A percentile compares a stretch with the other conserved stretches of the same genome.
Conservation (phyloP, 1,140 invertebrate genomes). For the Brachionus angularis region DNA sequence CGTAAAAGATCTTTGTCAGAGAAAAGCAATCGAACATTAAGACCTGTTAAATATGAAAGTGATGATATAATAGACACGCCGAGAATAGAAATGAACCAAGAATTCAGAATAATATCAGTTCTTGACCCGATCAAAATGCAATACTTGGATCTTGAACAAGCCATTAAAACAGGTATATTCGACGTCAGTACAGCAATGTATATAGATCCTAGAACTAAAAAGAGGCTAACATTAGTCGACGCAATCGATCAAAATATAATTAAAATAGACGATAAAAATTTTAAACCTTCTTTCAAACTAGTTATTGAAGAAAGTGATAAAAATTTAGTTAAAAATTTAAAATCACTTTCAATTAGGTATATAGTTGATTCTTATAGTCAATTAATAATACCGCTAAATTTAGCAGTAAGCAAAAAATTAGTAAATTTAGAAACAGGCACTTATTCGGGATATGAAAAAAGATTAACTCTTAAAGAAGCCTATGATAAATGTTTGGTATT, state of each 20-base stretch:
- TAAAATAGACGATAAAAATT: constrained; percentile 32
- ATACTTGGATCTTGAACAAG: background rate
- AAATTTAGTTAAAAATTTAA: constrained; percentile 36
- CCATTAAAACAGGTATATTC: constrained; percentile 1
- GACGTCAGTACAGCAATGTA: constrained; percentile 6
- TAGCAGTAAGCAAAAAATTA: constrained; percentile 8
- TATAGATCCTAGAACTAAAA: background rate
- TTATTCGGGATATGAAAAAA: background rate
- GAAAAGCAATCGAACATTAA: background rate
- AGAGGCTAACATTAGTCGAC: constrained; percentile 16
- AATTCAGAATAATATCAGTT: constrained; percentile 22
- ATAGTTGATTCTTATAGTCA: constrained; percentile 24
- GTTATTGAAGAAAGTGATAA: constrained; percentile 15
- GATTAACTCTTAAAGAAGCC: constrained; percentile 24
- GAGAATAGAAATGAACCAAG: background rate
- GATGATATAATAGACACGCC: constrained; percentile 1
- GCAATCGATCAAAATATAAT: constrained; percentile 21
- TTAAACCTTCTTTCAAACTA: constrained; percentile 16
- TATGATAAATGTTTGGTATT: constrained; percentile 11
- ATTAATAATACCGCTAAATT: constrained; percentile 11
- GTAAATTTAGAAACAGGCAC: constrained; percentile 12
- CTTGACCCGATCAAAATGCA: background rate
- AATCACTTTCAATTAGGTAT: background rate
- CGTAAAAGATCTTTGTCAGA: background rate
- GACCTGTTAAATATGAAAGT: background rate